Base-by-base conservation (phyloP, 2,888 invertebrate genomes). In the Teinopalpus imperialis region DNA sequence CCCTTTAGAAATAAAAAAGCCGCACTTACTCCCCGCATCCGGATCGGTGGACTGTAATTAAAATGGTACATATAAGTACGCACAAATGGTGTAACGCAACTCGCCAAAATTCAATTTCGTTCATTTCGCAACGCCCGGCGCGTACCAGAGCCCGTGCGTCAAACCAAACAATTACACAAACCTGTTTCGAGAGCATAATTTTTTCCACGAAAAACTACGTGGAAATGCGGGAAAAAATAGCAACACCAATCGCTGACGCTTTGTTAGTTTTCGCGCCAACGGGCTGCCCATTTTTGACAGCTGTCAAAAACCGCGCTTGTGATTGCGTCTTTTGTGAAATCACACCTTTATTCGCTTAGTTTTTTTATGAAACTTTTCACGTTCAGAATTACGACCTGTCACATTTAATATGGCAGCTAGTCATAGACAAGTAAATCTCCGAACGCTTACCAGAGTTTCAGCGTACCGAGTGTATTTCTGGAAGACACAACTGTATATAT, bases 131-230 rank as follows among this genome's bases (percentile, higher is more conserved):
- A 56, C 51, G 55, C 46, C 46, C 70, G 29, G 57, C 65, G 58
- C 66, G 68, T 57, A 60, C 69, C 57, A 58, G 61, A 61, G n/a
- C n/a, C 73, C 73, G 69, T 61, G 67, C 70, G 73, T 77, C 81
- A 85, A 83, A 85, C 86, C 86, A 80, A 86, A 87, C 87, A 87
- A 88, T 88, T 85, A 87, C 77, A 78, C 71, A 76, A 73, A 81
- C 87, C 82, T 78, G 83, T 68, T 71, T 64, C 71, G 82, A 81
- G 81, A 86, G 68, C 77, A 79, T 87, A 85, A 87, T 86, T 81
- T 85, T 79, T 71, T 69, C 72, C 67, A 72, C 66, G 72, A 80
- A 81, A 65, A 79, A 67, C 74, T 64, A 62, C 68, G 71, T 62
- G 73, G 59, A 76, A 80, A 76, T 69, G 69, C 54, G 63, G 63